Evolutionary conservation across 1,140 invertebrate species (phyloP), one percentile per base, ranked within the genome.

Genomic region (Drosophila suzukii): DNA sequence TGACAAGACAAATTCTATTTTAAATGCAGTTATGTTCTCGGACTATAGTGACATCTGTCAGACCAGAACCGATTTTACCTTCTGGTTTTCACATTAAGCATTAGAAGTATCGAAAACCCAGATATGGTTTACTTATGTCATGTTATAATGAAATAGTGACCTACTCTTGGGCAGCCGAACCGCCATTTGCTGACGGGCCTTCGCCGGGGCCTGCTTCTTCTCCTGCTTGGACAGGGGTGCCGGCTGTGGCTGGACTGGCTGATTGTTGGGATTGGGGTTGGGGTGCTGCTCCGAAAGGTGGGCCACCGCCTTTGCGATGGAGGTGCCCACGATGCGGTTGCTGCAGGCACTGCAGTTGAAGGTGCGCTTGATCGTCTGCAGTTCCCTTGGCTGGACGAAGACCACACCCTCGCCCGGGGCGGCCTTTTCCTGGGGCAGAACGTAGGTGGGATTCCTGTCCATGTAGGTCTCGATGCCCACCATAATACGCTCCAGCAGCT

Each of bases 81-180:
- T 20, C 20, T 20, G 20, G 20, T 20, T 20, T 20, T 20, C 2
- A 20, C 20, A 3, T 27, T 27, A 4, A 27, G 4, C 27, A 27
- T 27, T 27, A 27, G 4, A 27, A 27, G 27, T 27, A 27, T 2
- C 27, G 1, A 27, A 4, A 20, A 20, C 20, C 20, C 20, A 27
- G 27, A 27, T 27, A 27, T 1, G 27, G 27, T 27, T 27, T 27
- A 27, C 27, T 27, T 27, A 27, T 27, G 5, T 27, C 27, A 27
- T 27, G 27, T 27, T 27, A 5, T 27, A 27, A 2, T 17, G 24
- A 8, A 43, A 10, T 17, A 4, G 6, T n/a, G n/a, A 53, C 75
- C 68, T 68, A 91, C 89, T 90, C 27, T 91, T 90, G 17, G 88
- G 88, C 24, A 91, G 46, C 20, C 68, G 70, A n/a, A 76, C 13